A percentile compares a stretch with the other conserved stretches of the same genome.
Conservation (phyloP, 2,113 vertebrate species). For the Raja brachyura region DNA sequence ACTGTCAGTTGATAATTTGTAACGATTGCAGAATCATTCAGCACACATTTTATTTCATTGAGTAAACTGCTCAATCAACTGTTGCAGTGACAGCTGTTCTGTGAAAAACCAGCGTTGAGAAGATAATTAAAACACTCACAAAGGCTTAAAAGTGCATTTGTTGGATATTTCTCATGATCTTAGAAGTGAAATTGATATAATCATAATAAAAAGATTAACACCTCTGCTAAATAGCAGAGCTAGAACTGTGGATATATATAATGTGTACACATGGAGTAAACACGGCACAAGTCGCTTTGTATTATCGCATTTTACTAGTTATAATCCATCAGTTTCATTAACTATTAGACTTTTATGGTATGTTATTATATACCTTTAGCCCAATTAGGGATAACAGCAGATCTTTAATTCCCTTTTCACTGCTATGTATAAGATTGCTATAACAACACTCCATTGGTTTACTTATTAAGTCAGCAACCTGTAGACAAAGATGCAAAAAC, state of each 20-base stretch:
- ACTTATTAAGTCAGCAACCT: constrained; percentile 70
- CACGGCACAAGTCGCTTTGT: background rate
- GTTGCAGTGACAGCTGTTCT: background rate
- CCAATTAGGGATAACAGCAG: constrained; percentile 84
- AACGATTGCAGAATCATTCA: background rate
- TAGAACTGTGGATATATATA: background rate
- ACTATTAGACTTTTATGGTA: background rate
- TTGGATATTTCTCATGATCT: background rate
- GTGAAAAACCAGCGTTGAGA: background rate
- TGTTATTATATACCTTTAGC: constrained; percentile 64
- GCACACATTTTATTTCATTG: background rate
- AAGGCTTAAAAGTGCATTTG: background rate
- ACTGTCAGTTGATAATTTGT: background rate
- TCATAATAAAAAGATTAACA: background rate
- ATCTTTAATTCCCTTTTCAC: constrained; percentile 67
- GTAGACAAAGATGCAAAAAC: constrained; percentile 40
- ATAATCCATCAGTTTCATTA: background rate
- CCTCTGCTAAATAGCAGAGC: background rate
- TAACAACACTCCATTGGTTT: constrained; percentile 79
- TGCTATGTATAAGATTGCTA: constrained; percentile 71
- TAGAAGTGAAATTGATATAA: background rate
- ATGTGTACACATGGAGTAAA: background rate
- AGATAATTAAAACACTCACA: background rate
- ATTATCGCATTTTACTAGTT: background rate
- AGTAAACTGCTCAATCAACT: background rate